Evolutionary conservation across 2,113 vertebrate species (phyloP).

Genomic region (Anthoscopus minutus): DNA sequence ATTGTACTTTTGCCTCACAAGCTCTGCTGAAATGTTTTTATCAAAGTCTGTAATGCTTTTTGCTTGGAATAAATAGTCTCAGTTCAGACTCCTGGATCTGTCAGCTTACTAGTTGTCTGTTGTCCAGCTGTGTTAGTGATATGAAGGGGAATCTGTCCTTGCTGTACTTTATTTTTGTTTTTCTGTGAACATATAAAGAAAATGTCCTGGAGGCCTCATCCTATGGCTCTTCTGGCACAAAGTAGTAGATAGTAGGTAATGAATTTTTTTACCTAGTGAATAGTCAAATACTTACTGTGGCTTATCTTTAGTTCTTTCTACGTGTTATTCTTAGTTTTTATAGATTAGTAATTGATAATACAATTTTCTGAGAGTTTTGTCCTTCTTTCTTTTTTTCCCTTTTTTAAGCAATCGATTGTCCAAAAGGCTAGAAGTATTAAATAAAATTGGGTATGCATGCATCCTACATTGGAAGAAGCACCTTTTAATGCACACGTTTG

Average conservation of each 20-base stretch:
- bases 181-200: not conserved
- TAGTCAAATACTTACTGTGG: not conserved
- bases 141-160: not conserved
- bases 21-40: not conserved
- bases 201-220: not conserved
- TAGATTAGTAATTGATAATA: not conserved
- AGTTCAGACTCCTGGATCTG: not conserved
- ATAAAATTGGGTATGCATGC: not conserved
- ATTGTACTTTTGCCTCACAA: not conserved
- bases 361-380: not conserved
- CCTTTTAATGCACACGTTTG: not conserved
- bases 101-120: not conserved
- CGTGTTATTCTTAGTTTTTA: not conserved
- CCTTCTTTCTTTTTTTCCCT: fast-evolving
- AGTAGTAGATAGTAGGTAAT: not conserved
- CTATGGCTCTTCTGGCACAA: not conserved
- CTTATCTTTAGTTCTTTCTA: not conserved
- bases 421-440: not conserved
- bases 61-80: not conserved
- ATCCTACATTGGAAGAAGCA: not conserved
- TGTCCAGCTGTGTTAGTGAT: not conserved
- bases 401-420: not conserved
- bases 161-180: not conserved
- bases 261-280: not conserved
- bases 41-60: not conserved